Evolutionary conservation across 2,888 invertebrate species (phyloP), one percentile per base, ranked within the genome.

Genomic region (Argyresthia goedartella): DNA sequence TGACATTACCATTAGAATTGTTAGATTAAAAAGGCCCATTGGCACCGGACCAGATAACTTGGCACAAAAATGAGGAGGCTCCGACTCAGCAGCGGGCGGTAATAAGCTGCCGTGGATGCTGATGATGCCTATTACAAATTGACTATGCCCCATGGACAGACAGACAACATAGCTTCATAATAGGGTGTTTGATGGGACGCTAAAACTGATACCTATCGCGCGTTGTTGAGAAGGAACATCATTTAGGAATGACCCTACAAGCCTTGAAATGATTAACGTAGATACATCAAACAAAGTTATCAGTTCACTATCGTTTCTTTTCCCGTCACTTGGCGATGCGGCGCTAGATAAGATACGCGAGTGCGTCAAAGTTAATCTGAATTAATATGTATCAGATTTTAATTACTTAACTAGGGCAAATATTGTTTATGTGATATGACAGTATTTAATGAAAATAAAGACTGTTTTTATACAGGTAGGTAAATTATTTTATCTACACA

Each of bases 201-300:
- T 8, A 11, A 0, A 4, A 42, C 13, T 15, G 15, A 3, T 15
- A 3, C 15, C 1, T 8, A 14, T 15, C 8, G 1, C 14, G 9
- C 15, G 16, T 16, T 4, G 44, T 39, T 1, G 39, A 10, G 15
- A 44, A 15, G 44, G 15, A 10, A 15, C 44, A 44, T 10, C 16
- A 44, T 10, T 15, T 33, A 47, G 33, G 25, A 25, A 25, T 25
- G 6, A 25, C 47, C 33, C 11, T 57, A 49, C 42, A 53, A 58
- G 59, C 66, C 65, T 69, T 69, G 64, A 55, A 56, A 58, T 61
- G 66, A 69, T 65, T 66, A 66, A 59, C 57, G 61, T 25, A 25
- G 25, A 25, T 25, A 25, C 3, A 64, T 67, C 66, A 69, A 72
- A 71, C 65, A 71, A 53, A 54, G 57, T 57, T 70, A 71, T 69